Evolutionary conservation across 2,113 vertebrate genomes (phyloP).

Genomic region (Crotophaga sulcirostris): DNA sequence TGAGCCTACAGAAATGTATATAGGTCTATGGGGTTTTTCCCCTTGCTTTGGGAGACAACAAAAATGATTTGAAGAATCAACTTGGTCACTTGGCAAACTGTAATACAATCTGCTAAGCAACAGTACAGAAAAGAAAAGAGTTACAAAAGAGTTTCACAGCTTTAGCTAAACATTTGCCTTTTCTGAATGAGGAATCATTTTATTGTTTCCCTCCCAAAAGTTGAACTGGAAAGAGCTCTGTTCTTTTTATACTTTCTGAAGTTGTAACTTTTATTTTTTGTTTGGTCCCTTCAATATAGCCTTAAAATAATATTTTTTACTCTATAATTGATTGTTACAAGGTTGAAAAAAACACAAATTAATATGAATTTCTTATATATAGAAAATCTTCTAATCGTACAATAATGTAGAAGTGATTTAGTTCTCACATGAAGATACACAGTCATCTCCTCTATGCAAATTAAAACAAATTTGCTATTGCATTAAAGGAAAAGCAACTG

Average conservation of each 20-base stretch:
- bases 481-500: not conserved
- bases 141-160: not conserved
- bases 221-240: not conserved
- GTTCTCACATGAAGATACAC: not conserved
- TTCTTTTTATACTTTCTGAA: not conserved
- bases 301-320: not conserved
- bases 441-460: not conserved
- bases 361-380: not conserved
- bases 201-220: not conserved
- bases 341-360: not conserved
- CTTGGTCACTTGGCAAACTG: not conserved
- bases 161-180: not conserved
- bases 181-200: not conserved
- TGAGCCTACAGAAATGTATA: not conserved
- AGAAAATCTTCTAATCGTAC: not conserved
- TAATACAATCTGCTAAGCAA: not conserved
- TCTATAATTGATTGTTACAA: not conserved
- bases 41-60: not conserved
- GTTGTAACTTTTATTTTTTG: not conserved
- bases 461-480: not conserved
- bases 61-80: not conserved
- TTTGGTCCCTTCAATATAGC: not conserved
- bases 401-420: not conserved
- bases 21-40: not conserved
- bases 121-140: not conserved